Evolutionary conservation across 2,888 invertebrate species (phyloP), one percentile per base, ranked within the genome.

Genomic region (Gibbula magus): DNA sequence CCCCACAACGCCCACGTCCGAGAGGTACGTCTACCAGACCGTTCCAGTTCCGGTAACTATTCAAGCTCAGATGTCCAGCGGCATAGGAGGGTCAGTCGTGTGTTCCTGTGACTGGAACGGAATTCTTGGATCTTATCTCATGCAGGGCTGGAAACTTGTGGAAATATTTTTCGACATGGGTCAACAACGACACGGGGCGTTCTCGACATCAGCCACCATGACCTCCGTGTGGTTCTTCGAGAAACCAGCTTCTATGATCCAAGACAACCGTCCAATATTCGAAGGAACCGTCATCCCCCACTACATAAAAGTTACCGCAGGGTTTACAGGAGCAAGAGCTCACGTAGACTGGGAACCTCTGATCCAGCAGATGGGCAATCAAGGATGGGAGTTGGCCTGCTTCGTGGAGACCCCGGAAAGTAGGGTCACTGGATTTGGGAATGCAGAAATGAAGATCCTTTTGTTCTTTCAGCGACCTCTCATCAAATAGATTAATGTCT

Each of bases 171-270:
- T 90, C 51, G 91, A 91, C 81, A 79, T 81, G 32, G 67, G 79
- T 4, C 4, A 53, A 13, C 51, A 39, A 5, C 75, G 66, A 4
- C 81, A 81, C 45, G 79, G 76, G 0, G 78, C 67, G 8, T 67
- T 79, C 39, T 76, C 79, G 32, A 75, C 78, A 2, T 81, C 81
- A 0, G 67, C 79, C 0, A 76, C 77, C 10, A 83, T 86, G 61
- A 89, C 90, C 82, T 86, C 89, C 35, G 84, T 90, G 51, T 91
- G 91, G 89, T 88, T 91, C 32, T 92, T 92, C 82, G 92, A 92
- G 83, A 92, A 91, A 81, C 87, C 89, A 8, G 82, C 84, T 0
- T 86, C 89, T 3, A 80, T 85, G 7, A 25, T 87, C 22, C 79
- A 89, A 29, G 89, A 91, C 78, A 84, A 85, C 73, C 89, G 86